Base-by-base conservation (phyloP, 2,888 invertebrate species). In the Lymantria monacha region DNA sequence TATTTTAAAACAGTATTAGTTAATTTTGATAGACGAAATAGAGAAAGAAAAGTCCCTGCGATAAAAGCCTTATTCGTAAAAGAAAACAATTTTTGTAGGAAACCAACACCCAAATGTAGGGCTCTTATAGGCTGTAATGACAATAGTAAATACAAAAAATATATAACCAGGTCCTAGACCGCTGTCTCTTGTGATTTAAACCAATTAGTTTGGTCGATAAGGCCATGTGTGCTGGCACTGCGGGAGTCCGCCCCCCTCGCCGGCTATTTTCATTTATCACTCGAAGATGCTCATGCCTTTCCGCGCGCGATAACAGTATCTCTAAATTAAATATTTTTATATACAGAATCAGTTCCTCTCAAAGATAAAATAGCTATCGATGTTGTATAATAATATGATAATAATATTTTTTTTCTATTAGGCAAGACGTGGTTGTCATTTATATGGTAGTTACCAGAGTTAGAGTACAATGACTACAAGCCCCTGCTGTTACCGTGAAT, bases 261-360 rank as follows among this genome's bases (percentile, higher is more conserved):
- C 70, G 84, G 81, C 86, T 90, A 91, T 91, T 91, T 89, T 88
- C 87, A 90, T 89, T 90, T 87, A 88, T 87, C 86, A 86, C 79
- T 76, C 71, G 74, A 72, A 74, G 77, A 77, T 70, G 73, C 71
- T 74, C 10, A 74, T 72, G 72, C 72, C 75, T 79, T 75, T 71
- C 70, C 63, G 53, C 59, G 52, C 58, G 1, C 59, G 62, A 61
- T 68, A 55, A 59, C 66, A 53, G 60, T 51, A 61, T 63, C 63
- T 56, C 45, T 59, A 65, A 67, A 61, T 66, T 53, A 55, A 49
- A 57, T 46, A 44, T 45, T 40, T 44, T 22, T 43, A 40, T 46
- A 10, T 36, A 36, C 40, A 10, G 11, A 33, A 31, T 42, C 33
- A 33, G 33, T 33, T 10, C 3, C 33, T 33, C 33, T 33, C 9